Evolutionary conservation across 2,888 invertebrate genomes (phyloP), one percentile per base, ranked within the genome.

Genomic region (Molanna angustata): DNA sequence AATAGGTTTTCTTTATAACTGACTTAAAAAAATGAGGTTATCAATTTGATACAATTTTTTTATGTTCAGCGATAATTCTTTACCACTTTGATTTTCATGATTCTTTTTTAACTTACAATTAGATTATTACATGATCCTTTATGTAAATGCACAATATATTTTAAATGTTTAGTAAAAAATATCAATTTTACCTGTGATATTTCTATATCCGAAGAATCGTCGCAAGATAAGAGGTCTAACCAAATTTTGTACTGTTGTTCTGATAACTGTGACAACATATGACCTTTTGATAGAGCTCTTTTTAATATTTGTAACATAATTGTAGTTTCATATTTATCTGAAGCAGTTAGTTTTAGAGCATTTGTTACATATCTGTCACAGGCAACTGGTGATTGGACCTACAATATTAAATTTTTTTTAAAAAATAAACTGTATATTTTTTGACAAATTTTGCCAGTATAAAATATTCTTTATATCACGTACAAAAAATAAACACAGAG

Each of bases 161-260:
- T n/a, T n/a, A n/a, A n/a, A n/a, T n/a, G n/a, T n/a, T n/a, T n/a
- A n/a, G n/a, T n/a, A n/a, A n/a, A n/a, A n/a, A n/a, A n/a, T n/a
- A n/a, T n/a, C n/a, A 22, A 42, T 1, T 11, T 16, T 37, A 37
- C 47, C 47, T 37, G 35, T 4, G 21, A 16, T 22, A 50, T 50
- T 22, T 50, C 46, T 16, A 56, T 49, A 17, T 44, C 42, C 14
- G 13, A 4, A 11, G 35, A 17, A 16, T 35, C 35, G 21, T 49
- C 46, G 2, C 16, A 49, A 13, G 42, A 49, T 19, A 62, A 57
- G 4, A 68, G 57, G 37, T 67, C 64, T 16, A 66, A 43, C 68
- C 69, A 69, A 1, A 62, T 54, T 20, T 64, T 61, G 49, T 64
- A 69, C 51, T 67, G 64, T 32, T 63, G 63, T 51, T 68, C 68